Conservation (phyloP, 2,888 invertebrate genomes). For the Scaptomyza tumidula region DNA sequence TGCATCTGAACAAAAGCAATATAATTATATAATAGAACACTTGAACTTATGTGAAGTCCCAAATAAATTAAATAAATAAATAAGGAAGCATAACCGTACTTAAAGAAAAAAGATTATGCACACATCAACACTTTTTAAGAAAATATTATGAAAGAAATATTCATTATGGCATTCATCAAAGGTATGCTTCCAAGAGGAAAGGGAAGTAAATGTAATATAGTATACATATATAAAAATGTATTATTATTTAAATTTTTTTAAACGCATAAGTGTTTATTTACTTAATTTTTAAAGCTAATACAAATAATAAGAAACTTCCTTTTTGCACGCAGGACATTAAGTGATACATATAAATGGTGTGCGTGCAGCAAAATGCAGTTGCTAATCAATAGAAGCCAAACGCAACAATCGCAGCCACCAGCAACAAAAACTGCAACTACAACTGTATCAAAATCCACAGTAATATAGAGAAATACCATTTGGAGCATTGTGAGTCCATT, state of each 20-base stretch:
- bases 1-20: too few relatives aligned
- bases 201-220: too few relatives aligned
- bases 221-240: too few relatives aligned
- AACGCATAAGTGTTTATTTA: background rate
- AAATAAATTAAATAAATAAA: too few relatives aligned
- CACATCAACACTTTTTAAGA: too few relatives aligned
- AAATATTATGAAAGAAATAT: too few relatives aligned
- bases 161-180: too few relatives aligned
- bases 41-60: background rate
- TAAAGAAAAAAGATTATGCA: too few relatives aligned
- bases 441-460: slow-evolving; percentile 2
- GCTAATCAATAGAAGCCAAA: slow-evolving; percentile 64
- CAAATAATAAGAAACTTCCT: slow-evolving; percentile 22
- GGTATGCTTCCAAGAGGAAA: too few relatives aligned
- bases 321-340: slow-evolving; percentile 58
- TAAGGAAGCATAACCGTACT: too few relatives aligned
- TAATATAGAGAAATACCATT: slow-evolving; percentile 32
- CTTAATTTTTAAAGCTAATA: slow-evolving; percentile 1
- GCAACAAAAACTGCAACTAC: background rate
- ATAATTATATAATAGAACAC: too few relatives aligned
- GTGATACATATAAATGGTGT: slow-evolving; percentile 57
- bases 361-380: slow-evolving; percentile 61
- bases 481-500: slow-evolving; percentile 31
- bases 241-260: too few relatives aligned
- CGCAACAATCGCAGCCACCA: slow-evolving; percentile 10